Conservation (phyloP, 2,113 vertebrate genomes). For the Polyodon spathula region DNA sequence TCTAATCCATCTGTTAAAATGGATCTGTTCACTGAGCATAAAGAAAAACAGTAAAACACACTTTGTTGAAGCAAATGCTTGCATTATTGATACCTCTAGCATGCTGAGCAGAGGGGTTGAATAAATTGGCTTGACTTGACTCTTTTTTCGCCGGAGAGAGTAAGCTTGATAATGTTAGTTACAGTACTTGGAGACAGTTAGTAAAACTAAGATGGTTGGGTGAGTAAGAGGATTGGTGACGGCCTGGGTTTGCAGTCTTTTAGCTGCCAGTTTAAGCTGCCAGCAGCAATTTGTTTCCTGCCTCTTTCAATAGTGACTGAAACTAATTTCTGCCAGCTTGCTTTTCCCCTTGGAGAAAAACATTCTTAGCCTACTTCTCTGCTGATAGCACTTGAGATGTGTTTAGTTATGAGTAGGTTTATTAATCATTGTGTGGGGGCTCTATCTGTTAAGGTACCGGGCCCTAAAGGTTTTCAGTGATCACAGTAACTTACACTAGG, state of each 20-base stretch:
- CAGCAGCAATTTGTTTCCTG: conserved; percentile 26
- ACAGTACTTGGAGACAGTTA: conserved; percentile 13
- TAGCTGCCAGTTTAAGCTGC: conserved; percentile 3
- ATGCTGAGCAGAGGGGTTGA: background rate
- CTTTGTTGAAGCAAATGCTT: conserved; percentile 1
- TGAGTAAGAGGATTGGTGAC: conserved; percentile 8
- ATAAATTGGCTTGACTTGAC: background rate
- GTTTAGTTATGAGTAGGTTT: background rate
- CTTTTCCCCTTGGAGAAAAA: background rate
- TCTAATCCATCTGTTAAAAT: conserved; percentile 9
- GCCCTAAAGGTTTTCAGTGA: too few relatives aligned
- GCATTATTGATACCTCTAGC: conserved; percentile 2
- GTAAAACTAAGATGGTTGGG: background rate
- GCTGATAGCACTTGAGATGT: background rate
- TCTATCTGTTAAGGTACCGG: too few relatives aligned
- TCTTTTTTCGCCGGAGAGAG: background rate
- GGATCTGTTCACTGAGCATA: background rate
- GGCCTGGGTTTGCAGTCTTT: conserved; percentile 15
- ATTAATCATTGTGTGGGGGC: too few relatives aligned
- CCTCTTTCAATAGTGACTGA: conserved; percentile 32
- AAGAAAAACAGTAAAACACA: background rate
- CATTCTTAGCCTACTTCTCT: conserved; percentile 11
- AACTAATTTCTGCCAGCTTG: conserved; percentile 17
- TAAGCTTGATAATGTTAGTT: conserved; percentile 16
- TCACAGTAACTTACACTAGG: too few relatives aligned